Conservation (phyloP, 2,797 vertebrate species). For the Novumbra hubbsi region DNA sequence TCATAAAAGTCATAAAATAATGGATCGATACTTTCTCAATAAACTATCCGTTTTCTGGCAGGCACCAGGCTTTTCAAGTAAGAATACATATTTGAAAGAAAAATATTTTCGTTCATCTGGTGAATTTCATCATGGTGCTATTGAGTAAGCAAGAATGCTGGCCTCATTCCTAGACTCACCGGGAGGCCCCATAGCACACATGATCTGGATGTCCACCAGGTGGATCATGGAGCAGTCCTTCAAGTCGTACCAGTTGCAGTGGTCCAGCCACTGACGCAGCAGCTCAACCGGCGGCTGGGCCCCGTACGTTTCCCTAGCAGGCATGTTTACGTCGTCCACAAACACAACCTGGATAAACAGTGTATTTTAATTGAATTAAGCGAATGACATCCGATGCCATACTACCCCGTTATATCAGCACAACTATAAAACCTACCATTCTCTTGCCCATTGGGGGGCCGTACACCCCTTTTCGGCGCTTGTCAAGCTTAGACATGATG, state of each 20-base stretch:
- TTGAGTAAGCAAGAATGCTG: too few relatives aligned
- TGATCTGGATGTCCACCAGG: constrained; percentile 84
- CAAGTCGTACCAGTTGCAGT: constrained; percentile 91
- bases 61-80: too few relatives aligned
- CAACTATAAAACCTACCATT: constrained; percentile 70
- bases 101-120: too few relatives aligned
- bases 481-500: constrained; percentile 91
- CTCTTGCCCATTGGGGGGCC: constrained; percentile 86
- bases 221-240: constrained; percentile 87
- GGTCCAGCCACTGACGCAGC: constrained; percentile 90
- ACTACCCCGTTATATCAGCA: background rate
- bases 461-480: constrained; percentile 86
- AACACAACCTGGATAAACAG: constrained; percentile 79
- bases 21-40: too few relatives aligned
- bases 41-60: too few relatives aligned
- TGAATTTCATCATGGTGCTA: too few relatives aligned
- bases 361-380: background rate
- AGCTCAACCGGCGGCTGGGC: constrained; percentile 92
- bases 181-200: constrained; percentile 91
- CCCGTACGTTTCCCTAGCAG: constrained; percentile 86
- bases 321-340: constrained; percentile 95
- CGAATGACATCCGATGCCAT: background rate
- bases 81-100: too few relatives aligned
- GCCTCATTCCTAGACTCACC: constrained; percentile 67
- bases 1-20: too few relatives aligned